phyloP scores from a whole-genome alignment of 1,140 invertebrate species.

The Drosophila pseudoobscura region DNA sequence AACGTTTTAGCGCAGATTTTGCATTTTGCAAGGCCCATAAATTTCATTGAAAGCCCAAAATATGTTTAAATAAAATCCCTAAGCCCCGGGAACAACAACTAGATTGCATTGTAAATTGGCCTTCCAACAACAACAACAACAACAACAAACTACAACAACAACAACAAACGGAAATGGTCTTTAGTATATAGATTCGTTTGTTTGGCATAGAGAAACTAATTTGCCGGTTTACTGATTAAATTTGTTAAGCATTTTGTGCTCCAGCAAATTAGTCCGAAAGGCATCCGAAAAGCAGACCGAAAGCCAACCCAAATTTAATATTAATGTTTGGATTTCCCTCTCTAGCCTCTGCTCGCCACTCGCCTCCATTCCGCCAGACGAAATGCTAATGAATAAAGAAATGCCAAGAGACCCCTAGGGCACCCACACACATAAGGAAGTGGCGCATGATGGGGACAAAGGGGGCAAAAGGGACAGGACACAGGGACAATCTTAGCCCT shows the following conservation, averaged over 20 bases:
- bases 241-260: slow-evolving; percentile 46
- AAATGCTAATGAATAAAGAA: slow-evolving; percentile 68
- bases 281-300: slow-evolving; percentile 6
- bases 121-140: slow-evolving; percentile 1
- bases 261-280: slow-evolving; percentile 42
- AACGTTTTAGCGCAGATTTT: slow-evolving; percentile 40
- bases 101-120: slow-evolving; percentile 37
- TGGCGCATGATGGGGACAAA: slow-evolving; percentile 20
- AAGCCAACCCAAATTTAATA: slow-evolving; percentile 44
- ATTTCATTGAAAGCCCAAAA: slow-evolving; percentile 31
- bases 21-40: slow-evolving; percentile 41
- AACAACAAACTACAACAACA: slow-evolving; percentile 24
- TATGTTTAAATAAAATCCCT: slow-evolving; percentile 51
- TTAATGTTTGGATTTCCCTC: slow-evolving; percentile 68
- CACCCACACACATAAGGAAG: slow-evolving; percentile 10
- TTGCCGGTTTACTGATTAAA: slow-evolving; percentile 52
- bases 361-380: neutral
- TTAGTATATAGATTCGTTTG: slow-evolving; percentile 43
- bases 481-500: slow-evolving; percentile 18
- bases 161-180: slow-evolving; percentile 48
- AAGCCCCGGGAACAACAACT: slow-evolving; percentile 41
- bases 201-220: slow-evolving; percentile 45
- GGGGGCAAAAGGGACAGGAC: slow-evolving; percentile 17
- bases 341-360: slow-evolving; percentile 16
- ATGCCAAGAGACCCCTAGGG: slow-evolving; percentile 18